Percentiles rank a stretch among this genome's conserved stretches.
These are phyloP conservation scores for Microcebus lehilahytsara DNA, from an alignment of 2,113 vertebrate species.

Conservation along the genomic window DNA sequence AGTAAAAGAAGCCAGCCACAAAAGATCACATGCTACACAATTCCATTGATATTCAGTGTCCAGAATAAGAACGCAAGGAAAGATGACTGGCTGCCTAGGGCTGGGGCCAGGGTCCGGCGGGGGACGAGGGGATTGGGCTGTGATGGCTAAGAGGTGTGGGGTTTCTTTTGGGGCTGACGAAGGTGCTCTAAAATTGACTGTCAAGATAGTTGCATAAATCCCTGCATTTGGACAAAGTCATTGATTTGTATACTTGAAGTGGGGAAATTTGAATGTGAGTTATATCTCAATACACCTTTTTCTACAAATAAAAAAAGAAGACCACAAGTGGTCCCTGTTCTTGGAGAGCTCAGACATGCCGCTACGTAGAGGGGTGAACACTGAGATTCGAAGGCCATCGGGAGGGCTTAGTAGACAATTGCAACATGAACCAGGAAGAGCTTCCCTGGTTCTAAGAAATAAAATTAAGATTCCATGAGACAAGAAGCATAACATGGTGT, in stretches of 20 bases:
- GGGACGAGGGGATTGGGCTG: too few relatives aligned
- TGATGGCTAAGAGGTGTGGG: background rate
- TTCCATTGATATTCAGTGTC: accelerated
- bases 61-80: background rate
- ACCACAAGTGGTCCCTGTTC: background rate
- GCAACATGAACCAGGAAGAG: background rate
- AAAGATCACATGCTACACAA: accelerated
- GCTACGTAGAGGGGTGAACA: background rate
- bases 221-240: background rate
- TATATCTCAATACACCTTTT: background rate
- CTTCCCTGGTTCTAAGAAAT: background rate
- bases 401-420: too few relatives aligned
- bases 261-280: background rate
- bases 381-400: background rate
- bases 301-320: background rate
- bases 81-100: background rate
- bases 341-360: background rate
- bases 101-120: background rate
- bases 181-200: background rate
- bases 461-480: background rate
- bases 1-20: background rate
- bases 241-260: background rate
- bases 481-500: background rate
- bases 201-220: background rate
- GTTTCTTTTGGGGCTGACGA: background rate